phyloP scores from a whole-genome alignment of 2,888 invertebrate species.

The Phrixothrix hirtus region DNA sequence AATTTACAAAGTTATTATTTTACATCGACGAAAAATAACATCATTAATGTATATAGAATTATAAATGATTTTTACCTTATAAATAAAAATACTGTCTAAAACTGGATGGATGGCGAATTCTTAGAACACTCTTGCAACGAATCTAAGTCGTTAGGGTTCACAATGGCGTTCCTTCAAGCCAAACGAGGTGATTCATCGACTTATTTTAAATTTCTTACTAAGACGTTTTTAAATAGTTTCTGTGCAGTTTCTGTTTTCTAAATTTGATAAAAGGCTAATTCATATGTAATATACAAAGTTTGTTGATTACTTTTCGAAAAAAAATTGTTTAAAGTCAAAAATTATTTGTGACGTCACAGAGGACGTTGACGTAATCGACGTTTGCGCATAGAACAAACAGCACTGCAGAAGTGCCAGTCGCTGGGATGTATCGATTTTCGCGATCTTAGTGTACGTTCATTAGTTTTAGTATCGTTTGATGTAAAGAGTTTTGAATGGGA shows the following conservation, averaged over 20 bases:
- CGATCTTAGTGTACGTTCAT: slow-evolving; percentile 73
- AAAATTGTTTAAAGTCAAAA: slow-evolving; percentile 33
- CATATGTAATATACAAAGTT: no score
- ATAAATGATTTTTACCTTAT: slow-evolving; percentile 48
- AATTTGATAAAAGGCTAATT: no score
- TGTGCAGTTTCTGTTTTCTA: no score
- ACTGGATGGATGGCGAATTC: slow-evolving; percentile 70
- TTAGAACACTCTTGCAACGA: slow-evolving; percentile 68
- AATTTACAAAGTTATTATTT: slow-evolving; percentile 58
- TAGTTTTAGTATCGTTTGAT: slow-evolving; percentile 73
- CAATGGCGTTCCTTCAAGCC: slow-evolving; percentile 77
- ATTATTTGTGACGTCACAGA: slow-evolving; percentile 48
- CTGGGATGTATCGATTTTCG: slow-evolving; percentile 80
- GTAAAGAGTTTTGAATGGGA: slow-evolving; percentile 78
- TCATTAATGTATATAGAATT: slow-evolving; percentile 30
- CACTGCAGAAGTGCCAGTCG: slow-evolving; percentile 66
- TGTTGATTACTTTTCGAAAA: slow-evolving; percentile 24
- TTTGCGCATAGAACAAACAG: slow-evolving; percentile 59
- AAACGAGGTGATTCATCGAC: slow-evolving; percentile 42
- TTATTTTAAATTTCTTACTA: slow-evolving; percentile 1
- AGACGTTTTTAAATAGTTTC: not conserved
- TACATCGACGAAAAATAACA: slow-evolving; percentile 55
- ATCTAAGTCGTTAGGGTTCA: slow-evolving; percentile 78
- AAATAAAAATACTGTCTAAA: slow-evolving; percentile 59
- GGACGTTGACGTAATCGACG: slow-evolving; percentile 53